Evolutionary conservation across 2,888 invertebrate genomes (phyloP), one percentile per base, ranked within the genome.

Genomic region (Dicranocentrus wangi): DNA sequence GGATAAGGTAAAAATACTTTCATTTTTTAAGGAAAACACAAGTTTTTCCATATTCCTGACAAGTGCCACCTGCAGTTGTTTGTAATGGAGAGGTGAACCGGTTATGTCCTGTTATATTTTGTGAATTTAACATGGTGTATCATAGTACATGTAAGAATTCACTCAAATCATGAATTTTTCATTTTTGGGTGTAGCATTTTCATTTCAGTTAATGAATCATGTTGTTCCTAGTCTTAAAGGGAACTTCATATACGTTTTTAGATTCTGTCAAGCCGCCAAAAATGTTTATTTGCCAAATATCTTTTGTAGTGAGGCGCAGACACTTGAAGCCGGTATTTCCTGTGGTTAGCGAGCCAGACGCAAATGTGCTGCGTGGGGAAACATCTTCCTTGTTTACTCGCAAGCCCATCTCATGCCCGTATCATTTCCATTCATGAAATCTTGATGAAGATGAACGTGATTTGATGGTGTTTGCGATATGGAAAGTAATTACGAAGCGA

Each of bases 21-120:
- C 63, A 65, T 71, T 78, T 76, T 77, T 63, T 53, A 47, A 23
- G n/a, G n/a, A 70, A 69, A 70, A 53, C 47, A 65, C 39, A 21
- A n/a, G n/a, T 65, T 73, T 65, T 80, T 73, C 47, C 66, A 21
- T 71, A 71, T 72, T 60, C 61, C 69, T 80, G 73, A 80, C 73
- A 69, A 72, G 66, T 80, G 58, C 80, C 80, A 80, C 80, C 80
- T 80, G 80, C 80, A 69, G 80, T 15, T 73, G 13, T 69, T 23
- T 53, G 21, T 17, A 63, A 66, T 65, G 51, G 51, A 72, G 25
- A 75, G 21, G 23, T 10, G 77, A 78, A 78, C 77, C 77, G 77
- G 77, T 78, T 78, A 43, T 42, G 51, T 51, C 17, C 51, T 17
- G 51, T 51, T 51, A 51, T 51, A 10, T 17, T 21, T 51, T 1